These are phyloP conservation scores for Sander vitreus DNA, from an alignment of 2,113 vertebrate genomes.

Conservation along the genomic window DNA sequence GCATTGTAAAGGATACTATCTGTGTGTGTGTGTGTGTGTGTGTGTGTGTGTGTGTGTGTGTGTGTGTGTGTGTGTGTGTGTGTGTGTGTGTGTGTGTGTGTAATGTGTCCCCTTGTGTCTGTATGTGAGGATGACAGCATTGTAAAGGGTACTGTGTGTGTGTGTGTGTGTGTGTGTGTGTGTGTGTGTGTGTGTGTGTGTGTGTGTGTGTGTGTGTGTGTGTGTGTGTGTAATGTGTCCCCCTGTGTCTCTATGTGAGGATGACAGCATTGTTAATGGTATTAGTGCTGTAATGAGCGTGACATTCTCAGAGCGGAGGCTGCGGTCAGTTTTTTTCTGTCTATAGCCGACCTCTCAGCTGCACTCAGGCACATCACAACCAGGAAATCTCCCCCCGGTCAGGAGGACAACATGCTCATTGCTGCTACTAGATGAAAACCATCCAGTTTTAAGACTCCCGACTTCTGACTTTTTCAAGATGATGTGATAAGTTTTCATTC, in stretches of 20 bases:
- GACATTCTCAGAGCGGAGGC: conserved; percentile 55
- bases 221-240: not conserved
- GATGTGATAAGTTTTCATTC: not conserved
- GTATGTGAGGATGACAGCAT: no score
- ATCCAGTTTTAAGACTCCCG: not conserved
- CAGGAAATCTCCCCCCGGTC: conserved; percentile 48
- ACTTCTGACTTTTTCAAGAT: not conserved
- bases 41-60: no score
- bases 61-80: no score
- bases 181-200: not conserved
- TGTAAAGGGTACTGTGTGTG: no score
- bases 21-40: no score
- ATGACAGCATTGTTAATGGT: conserved; percentile 47
- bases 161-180: no score
- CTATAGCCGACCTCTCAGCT: conserved; percentile 39
- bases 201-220: conserved; percentile 4
- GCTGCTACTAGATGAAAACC: conserved; percentile 14
- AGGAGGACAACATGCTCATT: conserved; percentile 24
- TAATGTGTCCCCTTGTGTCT: no score
- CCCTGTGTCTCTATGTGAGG: conserved; percentile 30
- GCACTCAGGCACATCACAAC: conserved; percentile 2
- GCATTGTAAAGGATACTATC: conserved; percentile 36
- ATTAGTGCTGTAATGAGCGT: conserved; percentile 62
- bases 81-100: no score
- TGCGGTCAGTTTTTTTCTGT: conserved; percentile 19